Base-by-base conservation (phyloP, 2,797 vertebrate genomes). In the Chlorospingus semifuscus region DNA sequence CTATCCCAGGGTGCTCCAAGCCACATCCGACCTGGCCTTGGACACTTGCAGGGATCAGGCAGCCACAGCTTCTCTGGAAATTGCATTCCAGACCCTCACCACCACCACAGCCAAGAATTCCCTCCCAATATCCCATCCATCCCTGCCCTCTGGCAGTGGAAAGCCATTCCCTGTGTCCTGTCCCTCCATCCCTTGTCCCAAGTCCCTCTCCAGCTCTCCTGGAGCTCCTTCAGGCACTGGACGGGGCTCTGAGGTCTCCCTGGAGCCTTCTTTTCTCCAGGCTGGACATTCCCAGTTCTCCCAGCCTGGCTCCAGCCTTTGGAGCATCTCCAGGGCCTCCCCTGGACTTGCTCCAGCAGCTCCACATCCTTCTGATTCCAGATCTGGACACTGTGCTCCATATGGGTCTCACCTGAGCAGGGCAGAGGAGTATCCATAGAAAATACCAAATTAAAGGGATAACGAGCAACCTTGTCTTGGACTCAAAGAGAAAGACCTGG, bases 81-180 rank as follows among this genome's bases (percentile, higher is more conserved):
- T 9, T 16, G 34, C 1, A 8, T 4, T 0, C 30, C 69, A 81
- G 26, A 0, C 0, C 30, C 8, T 60, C 39, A 1, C 3, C 21
- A 53, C 8, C 8, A 9, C 5, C 60, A 0, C 8, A 39, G 2
- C 0, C 0, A 64, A 7, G 29, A 66, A 46, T 66, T 46, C 1
- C 24, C 46, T 46, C 34, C 53, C 34, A 41, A 4, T 9, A 53
- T 26, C 39, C 17, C 24, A 52, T 6, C 17, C 9, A 18, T 0
- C 7, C 23, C 4, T 21, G 5, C 9, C 9, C 4, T 37, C 5
- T 29, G 12, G 4, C 37, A 59, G 18, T 50, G 2, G 2, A 10
- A 72, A 65, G 6, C 37, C 52, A 59, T 72, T 80, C 52, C 37
- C 23, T 24, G 2, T 17, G 12, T 57, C 19, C 50, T 49, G 22